Base-by-base conservation (phyloP, 2,888 invertebrate species). In the Smittia sp. region DNA sequence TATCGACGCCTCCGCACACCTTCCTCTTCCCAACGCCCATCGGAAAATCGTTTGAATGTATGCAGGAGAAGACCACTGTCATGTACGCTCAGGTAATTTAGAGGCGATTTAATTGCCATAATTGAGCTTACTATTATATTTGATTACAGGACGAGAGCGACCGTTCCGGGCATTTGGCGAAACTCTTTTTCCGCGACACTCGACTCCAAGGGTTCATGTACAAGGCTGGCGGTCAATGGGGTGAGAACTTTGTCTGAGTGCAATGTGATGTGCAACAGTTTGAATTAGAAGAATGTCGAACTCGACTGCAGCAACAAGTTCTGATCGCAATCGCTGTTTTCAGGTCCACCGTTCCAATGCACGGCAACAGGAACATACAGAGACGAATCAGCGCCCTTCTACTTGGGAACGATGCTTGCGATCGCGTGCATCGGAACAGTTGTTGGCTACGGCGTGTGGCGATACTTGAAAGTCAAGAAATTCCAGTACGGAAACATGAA, bases 401-500 rank as follows among this genome's bases (percentile, higher is more conserved):
- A 93, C 52, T 88, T 95, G 52, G 94, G 94, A 0, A 92, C 93
- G 1, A 91, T 93, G 0, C 81, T 95, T 32, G 94, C 94, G 0
- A 86, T 93, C 27, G 91, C 92, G 1, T 92, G 93, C 0, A 85
- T 94, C 0, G 85, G 90, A 15, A 94, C 92, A 0, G 86, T 96
- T 22, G 87, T 91, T 1, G 94, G 92, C 0, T 96, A 96, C 79
- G 93, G 93, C 0, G 87, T 92, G 24, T 83, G 82, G 82, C 79
- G 82, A 81, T 82, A 77, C 78, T 18, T 65, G 18, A 65, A 74
- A 54, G 54, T 73, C 1, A 52, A 94, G 84, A 94, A 94, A 81
- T 92, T 94, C 1, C 93, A 94, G 79, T 95, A 95, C 79, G 93
- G 93, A 79, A 93, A 92, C 11, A 94, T 95, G 94, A 92, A 94